These are phyloP conservation scores for Mythimna ferrago DNA, from an alignment of 2,888 invertebrate genomes.

Conservation along the genomic window DNA sequence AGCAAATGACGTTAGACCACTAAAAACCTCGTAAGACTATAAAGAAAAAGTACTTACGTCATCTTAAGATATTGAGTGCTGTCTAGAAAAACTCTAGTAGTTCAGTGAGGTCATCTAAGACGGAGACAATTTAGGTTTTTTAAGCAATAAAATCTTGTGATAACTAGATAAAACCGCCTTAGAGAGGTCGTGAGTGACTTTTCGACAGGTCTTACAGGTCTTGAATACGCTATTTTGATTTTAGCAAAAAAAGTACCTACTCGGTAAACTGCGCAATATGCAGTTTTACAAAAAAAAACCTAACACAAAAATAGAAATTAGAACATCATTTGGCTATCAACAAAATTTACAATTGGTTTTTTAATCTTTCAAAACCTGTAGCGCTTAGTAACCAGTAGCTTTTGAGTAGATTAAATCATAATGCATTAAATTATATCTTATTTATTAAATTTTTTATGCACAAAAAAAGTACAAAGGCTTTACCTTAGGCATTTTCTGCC, in stretches of 20 bases:
- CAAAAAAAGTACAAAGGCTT: too few relatives aligned
- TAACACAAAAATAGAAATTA: neutral
- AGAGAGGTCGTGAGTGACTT: constrained; percentile 28
- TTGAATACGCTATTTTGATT: neutral
- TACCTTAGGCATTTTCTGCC: too few relatives aligned
- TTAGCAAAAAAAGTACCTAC: neutral
- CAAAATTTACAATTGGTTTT: neutral
- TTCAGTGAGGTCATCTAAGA: constrained; percentile 27
- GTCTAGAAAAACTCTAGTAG: constrained; percentile 9
- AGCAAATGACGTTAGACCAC: neutral
- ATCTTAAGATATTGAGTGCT: constrained; percentile 14
- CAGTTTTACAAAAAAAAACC: constrained; percentile 2
- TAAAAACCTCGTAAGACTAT: constrained; percentile 19
- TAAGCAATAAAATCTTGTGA: neutral
- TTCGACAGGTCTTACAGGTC: constrained; percentile 13
- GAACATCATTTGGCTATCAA: neutral
- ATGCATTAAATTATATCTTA: too few relatives aligned
- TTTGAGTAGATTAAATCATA: too few relatives aligned
- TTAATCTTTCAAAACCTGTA: too few relatives aligned
- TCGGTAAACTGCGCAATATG: neutral
- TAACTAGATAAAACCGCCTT: constrained; percentile 6
- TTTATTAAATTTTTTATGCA: too few relatives aligned
- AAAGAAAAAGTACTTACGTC: constrained; percentile 4
- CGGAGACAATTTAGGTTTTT: constrained; percentile 2
- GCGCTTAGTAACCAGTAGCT: too few relatives aligned